phyloP scores from a whole-genome alignment of 2,888 invertebrate genomes.

The Orthosia cruda region DNA sequence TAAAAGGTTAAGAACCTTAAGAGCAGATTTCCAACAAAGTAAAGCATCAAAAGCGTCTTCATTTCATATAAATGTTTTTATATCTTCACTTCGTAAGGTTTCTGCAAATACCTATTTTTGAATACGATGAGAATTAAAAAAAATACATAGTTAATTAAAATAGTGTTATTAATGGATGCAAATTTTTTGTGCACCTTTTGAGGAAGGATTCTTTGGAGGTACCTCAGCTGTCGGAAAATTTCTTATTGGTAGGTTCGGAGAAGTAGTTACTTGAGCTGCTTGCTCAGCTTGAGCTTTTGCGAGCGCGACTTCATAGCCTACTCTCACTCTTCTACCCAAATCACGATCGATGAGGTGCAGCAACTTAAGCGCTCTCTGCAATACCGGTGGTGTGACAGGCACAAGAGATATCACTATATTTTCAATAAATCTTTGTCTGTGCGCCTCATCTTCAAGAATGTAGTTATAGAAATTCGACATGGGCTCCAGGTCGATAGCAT shows the following conservation, averaged over 20 bases:
- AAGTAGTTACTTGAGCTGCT: slow-evolving; percentile 25
- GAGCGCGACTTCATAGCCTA: slow-evolving; percentile 40
- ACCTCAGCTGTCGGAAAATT: slow-evolving; percentile 35
- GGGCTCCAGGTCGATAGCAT: slow-evolving; percentile 87
- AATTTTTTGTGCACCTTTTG: slow-evolving; percentile 17
- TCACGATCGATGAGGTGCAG: slow-evolving; percentile 95
- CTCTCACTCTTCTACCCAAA: slow-evolving; percentile 93
- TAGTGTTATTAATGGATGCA: slow-evolving; percentile 2
- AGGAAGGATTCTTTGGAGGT: neutral
- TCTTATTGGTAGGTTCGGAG: slow-evolving; percentile 19
- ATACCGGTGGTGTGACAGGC: slow-evolving; percentile 47
- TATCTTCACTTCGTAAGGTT: neutral
- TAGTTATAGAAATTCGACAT: slow-evolving; percentile 94
- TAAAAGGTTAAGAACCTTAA: too few species aligned
- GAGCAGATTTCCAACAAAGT: too few species aligned
- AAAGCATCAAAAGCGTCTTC: too few species aligned
- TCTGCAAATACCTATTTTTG: neutral
- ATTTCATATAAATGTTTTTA: neutral
- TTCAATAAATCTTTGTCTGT: slow-evolving; percentile 59
- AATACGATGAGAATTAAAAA: neutral
- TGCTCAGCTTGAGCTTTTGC: slow-evolving; percentile 19
- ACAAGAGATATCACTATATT: slow-evolving; percentile 29
- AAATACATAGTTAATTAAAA: neutral
- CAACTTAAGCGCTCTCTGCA: slow-evolving; percentile 94
- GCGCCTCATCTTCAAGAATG: slow-evolving; percentile 90